phyloP scores from a whole-genome alignment of 2,888 invertebrate species.

The Bruchidius siliquastri region DNA sequence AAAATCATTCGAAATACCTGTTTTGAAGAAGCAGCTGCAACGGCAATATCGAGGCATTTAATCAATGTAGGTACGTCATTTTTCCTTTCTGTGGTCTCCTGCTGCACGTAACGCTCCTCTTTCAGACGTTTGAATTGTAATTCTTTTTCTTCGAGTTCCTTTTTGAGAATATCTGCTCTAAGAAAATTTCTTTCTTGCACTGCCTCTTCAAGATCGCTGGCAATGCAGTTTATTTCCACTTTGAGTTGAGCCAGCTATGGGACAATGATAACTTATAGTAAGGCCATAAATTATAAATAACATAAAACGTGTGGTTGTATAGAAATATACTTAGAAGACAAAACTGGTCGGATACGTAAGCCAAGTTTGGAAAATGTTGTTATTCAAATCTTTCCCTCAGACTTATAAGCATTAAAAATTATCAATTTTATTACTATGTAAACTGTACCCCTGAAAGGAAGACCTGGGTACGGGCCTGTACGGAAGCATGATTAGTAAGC shows the following conservation, averaged over 20 bases:
- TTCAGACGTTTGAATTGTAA: neutral
- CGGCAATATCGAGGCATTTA: neutral
- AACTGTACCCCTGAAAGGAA: too few relatives aligned
- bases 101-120: neutral
- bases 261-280: too few relatives aligned
- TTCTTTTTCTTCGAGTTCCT: neutral
- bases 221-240: neutral
- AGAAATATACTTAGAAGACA: too few relatives aligned
- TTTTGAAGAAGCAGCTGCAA: neutral
- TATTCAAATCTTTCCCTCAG: too few relatives aligned
- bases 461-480: too few relatives aligned
- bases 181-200: neutral
- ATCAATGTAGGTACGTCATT: neutral
- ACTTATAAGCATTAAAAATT: too few relatives aligned
- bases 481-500: too few relatives aligned
- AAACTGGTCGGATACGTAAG: too few relatives aligned
- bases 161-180: neutral
- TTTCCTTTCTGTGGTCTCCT: neutral
- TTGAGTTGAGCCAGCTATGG: neutral
- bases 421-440: too few relatives aligned
- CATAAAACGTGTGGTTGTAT: too few relatives aligned
- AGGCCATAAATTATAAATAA: too few relatives aligned
- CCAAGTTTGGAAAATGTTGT: too few relatives aligned
- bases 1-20: neutral
- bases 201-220: neutral